Evolutionary conservation across 2,888 invertebrate genomes (phyloP).

Genomic region (Ennomos erosarius): DNA sequence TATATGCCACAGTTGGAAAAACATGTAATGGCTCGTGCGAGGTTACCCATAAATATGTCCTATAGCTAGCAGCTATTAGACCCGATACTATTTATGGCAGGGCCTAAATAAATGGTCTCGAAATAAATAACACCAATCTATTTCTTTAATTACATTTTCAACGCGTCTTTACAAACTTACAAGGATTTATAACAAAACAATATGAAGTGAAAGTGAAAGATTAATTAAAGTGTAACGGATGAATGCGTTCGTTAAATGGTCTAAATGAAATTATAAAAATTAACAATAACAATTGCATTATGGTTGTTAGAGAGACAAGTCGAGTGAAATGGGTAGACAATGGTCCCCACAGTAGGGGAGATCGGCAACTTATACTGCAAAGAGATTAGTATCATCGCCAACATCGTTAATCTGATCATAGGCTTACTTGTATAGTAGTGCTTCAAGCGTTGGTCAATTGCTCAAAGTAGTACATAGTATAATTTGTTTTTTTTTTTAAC

Average conservation of each 20-base stretch:
- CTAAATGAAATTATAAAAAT: slow-evolving; percentile 50
- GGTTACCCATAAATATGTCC: too few species aligned
- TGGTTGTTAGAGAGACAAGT: slow-evolving; percentile 44
- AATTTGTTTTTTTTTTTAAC: background rate
- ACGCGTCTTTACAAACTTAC: slow-evolving; percentile 19
- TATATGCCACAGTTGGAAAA: too few species aligned
- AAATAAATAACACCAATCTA: slow-evolving; percentile 32
- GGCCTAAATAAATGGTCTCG: background rate
- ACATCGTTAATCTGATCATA: slow-evolving; percentile 25
- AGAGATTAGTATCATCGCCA: slow-evolving; percentile 46
- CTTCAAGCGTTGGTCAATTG: too few species aligned
- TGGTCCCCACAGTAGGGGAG: slow-evolving; percentile 45
- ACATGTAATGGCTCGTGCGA: too few species aligned
- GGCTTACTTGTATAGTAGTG: background rate
- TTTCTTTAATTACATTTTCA: slow-evolving; percentile 26
- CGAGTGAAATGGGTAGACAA: slow-evolving; percentile 63
- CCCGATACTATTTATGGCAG: slow-evolving; percentile 4
- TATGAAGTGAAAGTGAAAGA: slow-evolving; percentile 61
- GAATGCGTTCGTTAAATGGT: slow-evolving; percentile 58
- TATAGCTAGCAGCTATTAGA: background rate
- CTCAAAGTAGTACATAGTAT: too few species aligned
- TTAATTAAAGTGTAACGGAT: slow-evolving; percentile 69
- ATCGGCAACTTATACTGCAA: slow-evolving; percentile 32
- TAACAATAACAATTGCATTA: slow-evolving; percentile 55
- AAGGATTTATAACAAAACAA: slow-evolving; percentile 44